Percentiles rank a stretch among this genome's conserved stretches.
These are phyloP conservation scores for Bufotes viridis DNA, from an alignment of 2,797 vertebrate genomes.

Conservation along the genomic window DNA sequence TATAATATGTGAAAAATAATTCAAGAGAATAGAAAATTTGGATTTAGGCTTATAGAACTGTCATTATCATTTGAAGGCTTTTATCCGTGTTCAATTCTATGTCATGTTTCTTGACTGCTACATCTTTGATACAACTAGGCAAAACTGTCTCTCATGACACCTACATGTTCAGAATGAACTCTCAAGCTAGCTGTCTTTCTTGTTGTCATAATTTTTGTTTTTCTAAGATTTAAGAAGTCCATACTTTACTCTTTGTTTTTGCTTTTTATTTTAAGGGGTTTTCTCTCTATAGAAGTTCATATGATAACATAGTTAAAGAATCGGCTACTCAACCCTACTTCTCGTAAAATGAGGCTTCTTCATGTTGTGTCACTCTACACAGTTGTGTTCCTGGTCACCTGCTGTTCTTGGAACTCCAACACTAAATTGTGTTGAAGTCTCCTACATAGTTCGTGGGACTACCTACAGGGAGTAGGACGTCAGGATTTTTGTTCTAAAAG, in stretches of 20 bases:
- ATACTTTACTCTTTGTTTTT: not conserved
- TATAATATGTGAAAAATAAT: not conserved
- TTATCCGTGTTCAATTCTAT: not conserved
- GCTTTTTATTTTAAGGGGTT: no score
- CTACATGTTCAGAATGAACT: not conserved
- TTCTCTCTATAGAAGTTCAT: no score
- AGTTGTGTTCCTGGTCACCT: no score
- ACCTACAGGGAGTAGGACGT: no score
- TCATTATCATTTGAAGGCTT: not conserved
- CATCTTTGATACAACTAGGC: not conserved
- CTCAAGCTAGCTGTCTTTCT: not conserved
- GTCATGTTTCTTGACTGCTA: constrained; percentile 7
- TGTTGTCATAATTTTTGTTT: not conserved
- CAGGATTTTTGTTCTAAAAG: no score
- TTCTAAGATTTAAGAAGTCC: not conserved
- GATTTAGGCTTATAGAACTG: not conserved
- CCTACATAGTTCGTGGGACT: no score
- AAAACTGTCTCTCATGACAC: not conserved
- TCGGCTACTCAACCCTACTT: no score
- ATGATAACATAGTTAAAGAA: no score
- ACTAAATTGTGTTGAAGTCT: no score
- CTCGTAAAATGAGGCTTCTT: no score
- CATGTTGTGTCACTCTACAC: no score
- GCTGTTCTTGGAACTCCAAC: no score
- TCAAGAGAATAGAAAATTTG: not conserved